These are phyloP conservation scores for Rhea americana DNA, from an alignment of 2,113 vertebrate genomes.

Conservation along the genomic window DNA sequence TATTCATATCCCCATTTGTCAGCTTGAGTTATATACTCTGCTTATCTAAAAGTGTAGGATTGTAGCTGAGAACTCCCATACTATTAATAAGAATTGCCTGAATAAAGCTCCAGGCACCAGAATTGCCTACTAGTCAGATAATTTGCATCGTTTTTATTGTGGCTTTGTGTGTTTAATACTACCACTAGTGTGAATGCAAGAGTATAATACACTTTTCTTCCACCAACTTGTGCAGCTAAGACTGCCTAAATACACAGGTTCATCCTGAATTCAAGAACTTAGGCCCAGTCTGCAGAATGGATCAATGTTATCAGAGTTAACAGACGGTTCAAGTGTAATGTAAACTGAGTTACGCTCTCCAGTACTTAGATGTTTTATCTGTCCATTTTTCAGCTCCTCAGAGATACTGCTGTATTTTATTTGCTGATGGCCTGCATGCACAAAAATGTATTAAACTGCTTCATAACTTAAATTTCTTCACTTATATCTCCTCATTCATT, in stretches of 20 bases:
- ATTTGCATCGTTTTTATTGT: neutral
- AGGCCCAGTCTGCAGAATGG: neutral
- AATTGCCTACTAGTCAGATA: neutral
- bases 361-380: constrained; percentile 25
- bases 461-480: neutral
- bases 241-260: neutral
- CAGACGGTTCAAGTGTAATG: neutral
- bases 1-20: neutral
- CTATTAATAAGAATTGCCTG: neutral
- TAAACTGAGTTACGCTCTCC: constrained; percentile 9
- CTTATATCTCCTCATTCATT: neutral
- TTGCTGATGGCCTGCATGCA: constrained; percentile 6
- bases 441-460: neutral
- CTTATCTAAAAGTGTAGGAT: neutral
- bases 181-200: neutral
- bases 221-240: neutral
- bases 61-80: neutral
- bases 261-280: neutral
- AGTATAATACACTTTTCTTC: neutral
- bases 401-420: constrained; percentile 19
- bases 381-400: constrained; percentile 1
- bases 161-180: neutral
- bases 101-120: neutral
- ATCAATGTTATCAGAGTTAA: neutral
- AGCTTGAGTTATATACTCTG: fast-evolving